Base-by-base conservation (phyloP, 2,113 vertebrate species). In the Amia ocellicauda region DNA sequence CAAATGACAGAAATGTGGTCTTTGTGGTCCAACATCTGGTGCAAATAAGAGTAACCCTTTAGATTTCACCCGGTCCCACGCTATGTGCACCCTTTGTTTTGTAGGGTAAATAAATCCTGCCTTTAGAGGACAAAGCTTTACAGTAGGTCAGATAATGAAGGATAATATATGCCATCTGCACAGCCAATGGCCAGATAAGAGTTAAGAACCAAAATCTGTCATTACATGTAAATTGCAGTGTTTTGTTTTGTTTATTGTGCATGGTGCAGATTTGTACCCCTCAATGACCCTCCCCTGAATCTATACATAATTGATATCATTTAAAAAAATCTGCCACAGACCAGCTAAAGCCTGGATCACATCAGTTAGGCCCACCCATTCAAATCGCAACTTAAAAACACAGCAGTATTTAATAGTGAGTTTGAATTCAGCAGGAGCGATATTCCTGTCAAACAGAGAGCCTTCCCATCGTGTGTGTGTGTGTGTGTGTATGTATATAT, bases 1-100 rank as follows among this genome's bases (percentile, higher is more conserved):
- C 73, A 83, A 71, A 69, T 80, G 74, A 73, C 69, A 80, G 75
- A 78, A 70, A 80, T 82, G 78, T 76, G 76, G 80, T 76, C 63
- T 41, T 47, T 16, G 7, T 7, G 28, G 31, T 29, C 22, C 16
- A 64, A 36, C 31, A 27, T 41, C 22, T 43, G 7, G 13, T 53
- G 31, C 49, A 54, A 54, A 55, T 42, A 28, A 63, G 43, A 51
- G 23, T 8, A 11, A 22, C n/a, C n/a, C n/a, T n/a, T 22, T 8
- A 51, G n/a, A 9, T 13, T 14, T 3, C 24, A 26, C n/a, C 51
- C 23, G 31, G 62, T 4, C 31, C 52, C 14, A 17, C n/a, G n/a
- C 29, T n/a, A 56, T 17, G 16, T 45, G 40, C 27, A 53, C 62
- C 26, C 14, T 20, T 22, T 24, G 1, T 24, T 47, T 8, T 52